These are phyloP conservation scores for Otolemur garnettii DNA, from an alignment of 2,113 vertebrate genomes.

Conservation along the genomic window DNA sequence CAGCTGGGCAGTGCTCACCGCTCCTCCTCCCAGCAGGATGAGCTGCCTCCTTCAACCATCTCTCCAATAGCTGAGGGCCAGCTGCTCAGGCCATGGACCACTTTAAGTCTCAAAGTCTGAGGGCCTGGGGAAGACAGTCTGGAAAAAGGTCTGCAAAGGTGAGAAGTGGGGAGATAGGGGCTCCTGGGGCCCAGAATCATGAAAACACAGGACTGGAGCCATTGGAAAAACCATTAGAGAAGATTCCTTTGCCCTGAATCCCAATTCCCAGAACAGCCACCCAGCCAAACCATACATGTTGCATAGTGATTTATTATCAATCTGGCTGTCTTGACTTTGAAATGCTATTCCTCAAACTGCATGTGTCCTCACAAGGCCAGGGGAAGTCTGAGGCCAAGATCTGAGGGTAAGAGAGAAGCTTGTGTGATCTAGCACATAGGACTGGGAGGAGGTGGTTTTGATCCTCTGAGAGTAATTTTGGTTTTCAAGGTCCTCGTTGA, in stretches of 20 bases:
- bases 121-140: background rate
- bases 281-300: slow-evolving; percentile 33
- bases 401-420: background rate
- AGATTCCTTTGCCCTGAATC: slow-evolving; percentile 63
- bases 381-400: background rate
- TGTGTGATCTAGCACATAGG: background rate
- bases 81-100: background rate
- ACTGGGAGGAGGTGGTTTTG: background rate
- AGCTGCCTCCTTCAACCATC: background rate
- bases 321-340: background rate
- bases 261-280: background rate
- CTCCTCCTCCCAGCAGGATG: background rate
- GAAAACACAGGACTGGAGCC: background rate
- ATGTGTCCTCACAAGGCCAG: background rate
- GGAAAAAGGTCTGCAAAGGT: background rate
- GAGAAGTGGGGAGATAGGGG: background rate
- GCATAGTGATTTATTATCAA: slow-evolving; percentile 53
- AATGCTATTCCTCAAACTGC: background rate
- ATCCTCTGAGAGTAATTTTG: background rate
- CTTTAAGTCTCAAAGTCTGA: background rate
- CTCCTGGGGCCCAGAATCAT: background rate
- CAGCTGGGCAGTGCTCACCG: slow-evolving; percentile 7
- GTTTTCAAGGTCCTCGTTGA: background rate
- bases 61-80: background rate
- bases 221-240: slow-evolving; percentile 70